Evolutionary conservation across 2,888 invertebrate genomes (phyloP), one percentile per base, ranked within the genome.

Genomic region (Invenusta paracnida): DNA sequence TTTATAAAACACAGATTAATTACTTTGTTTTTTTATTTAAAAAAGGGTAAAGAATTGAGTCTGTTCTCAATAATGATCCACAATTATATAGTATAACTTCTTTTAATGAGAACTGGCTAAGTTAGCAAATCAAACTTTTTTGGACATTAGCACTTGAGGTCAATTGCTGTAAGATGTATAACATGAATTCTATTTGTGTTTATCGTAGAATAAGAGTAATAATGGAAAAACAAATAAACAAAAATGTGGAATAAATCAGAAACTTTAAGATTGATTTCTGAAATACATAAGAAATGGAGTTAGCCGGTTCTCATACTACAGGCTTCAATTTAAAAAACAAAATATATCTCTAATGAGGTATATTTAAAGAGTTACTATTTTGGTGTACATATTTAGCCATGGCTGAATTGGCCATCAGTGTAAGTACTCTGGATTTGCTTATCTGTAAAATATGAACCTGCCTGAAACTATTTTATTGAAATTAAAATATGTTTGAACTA

Each of bases 131-230:
- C 73, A 23, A 73, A 13, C 5, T 73, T 73, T 73, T 73, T 23
- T 73, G 73, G 73, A 73, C 73, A 73, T 23, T 25, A 73, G 73
- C 23, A 73, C 27, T 73, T 73, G 73, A 73, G 48, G 27, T 23
- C 23, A 73, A 73, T 73, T 13, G 27, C 73, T n/a, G 23, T 73
- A 73, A 73, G 73, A 73, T 73, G 73, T 73, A 73, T 73, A 5
- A 73, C 73, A 23, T 73, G 73, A 73, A 73, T 73, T 73, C 11
- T 23, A n/a, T 73, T 73, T 5, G 25, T 73, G 27, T 73, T 5
- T 73, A 73, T 73, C 73, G 73, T 73, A 73, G 73, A 73, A 73
- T 73, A 23, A 73, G 73, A 73, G 73, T 73, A 73, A 73, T 73
- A 73, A 73, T 2, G 25, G 27, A 5, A 73, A 73, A 73, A 73